Evolutionary conservation across 2,797 vertebrate species (phyloP).

Genomic region (Gymnothorax javanicus): DNA sequence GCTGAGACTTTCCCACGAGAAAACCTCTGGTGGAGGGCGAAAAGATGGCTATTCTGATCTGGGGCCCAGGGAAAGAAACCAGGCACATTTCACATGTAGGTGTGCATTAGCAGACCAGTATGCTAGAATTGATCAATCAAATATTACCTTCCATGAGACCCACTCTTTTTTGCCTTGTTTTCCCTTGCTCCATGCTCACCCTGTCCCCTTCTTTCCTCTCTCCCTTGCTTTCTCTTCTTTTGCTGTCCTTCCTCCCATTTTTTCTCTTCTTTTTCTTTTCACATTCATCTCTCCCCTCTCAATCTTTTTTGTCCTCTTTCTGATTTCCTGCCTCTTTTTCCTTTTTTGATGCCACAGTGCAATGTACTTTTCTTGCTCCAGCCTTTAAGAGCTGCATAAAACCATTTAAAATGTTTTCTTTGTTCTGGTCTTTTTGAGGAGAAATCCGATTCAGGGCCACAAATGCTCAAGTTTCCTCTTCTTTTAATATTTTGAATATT

Average conservation of each 20-base stretch:
- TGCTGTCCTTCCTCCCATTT: no score
- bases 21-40: constrained; percentile 27
- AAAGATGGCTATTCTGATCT: constrained; percentile 25
- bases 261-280: no score
- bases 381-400: not conserved
- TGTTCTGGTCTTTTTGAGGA: not conserved
- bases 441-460: not conserved
- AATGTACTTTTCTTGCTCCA: no score
- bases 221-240: no score
- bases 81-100: not conserved
- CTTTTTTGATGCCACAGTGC: no score
- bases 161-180: not conserved
- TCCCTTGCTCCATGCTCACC: not conserved
- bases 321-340: no score
- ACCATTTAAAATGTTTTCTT: not conserved
- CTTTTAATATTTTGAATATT: not conserved
- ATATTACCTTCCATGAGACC: not conserved
- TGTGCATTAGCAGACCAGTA: not conserved
- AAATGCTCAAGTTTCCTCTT: not conserved
- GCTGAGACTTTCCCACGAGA: constrained; percentile 45
- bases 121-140: not conserved
- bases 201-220: not conserved
- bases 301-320: not conserved
- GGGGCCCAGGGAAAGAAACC: not conserved
- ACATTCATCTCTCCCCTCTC: no score